Conservation (phyloP, 2,113 vertebrate genomes). For the Eurystomus gularis region DNA sequence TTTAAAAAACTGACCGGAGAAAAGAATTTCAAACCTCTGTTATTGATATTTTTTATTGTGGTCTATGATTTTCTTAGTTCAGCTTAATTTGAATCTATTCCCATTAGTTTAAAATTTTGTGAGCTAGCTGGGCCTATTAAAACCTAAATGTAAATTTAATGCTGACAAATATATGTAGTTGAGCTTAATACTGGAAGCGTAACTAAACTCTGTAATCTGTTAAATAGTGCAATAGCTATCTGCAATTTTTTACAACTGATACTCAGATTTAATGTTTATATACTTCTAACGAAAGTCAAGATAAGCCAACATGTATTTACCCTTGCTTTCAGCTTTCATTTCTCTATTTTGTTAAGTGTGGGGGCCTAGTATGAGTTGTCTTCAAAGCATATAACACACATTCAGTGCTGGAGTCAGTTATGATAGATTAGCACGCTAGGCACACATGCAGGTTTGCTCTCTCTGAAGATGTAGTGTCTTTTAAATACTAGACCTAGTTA, state of each 20-base stretch:
- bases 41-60: neutral
- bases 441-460: neutral
- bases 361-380: neutral
- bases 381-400: neutral
- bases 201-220: neutral
- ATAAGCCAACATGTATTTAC: slow-evolving; percentile 36
- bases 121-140: neutral
- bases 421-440: neutral
- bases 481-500: neutral
- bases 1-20: neutral
- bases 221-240: neutral
- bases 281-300: neutral
- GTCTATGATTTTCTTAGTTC: neutral
- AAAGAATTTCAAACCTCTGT: neutral
- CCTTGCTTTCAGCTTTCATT: slow-evolving; percentile 5
- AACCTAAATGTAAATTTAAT: neutral
- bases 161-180: neutral
- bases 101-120: accelerated
- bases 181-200: neutral
- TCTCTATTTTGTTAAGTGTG: neutral
- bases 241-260: neutral
- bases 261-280: neutral
- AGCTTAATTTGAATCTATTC: neutral
- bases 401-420: neutral
- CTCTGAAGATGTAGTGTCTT: neutral